phyloP scores from a whole-genome alignment of 1,140 invertebrate species.

The Trachelipus rathkii region DNA sequence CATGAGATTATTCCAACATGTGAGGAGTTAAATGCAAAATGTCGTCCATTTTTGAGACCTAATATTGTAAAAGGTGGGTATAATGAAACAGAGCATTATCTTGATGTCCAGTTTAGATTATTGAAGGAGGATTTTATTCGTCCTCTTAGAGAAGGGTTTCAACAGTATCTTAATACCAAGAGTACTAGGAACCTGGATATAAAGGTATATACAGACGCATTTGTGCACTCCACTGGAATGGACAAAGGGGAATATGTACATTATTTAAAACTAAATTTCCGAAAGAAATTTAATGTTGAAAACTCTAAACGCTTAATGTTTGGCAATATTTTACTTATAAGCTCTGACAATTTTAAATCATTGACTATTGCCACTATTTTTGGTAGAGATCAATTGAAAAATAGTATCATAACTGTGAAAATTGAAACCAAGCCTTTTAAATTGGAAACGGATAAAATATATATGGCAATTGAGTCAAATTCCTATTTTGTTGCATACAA shows the following conservation, averaged over 20 bases:
- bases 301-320: constrained; percentile 60
- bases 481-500: constrained; percentile 56
- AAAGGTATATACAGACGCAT: constrained; percentile 33
- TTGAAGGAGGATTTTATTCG: constrained; percentile 58
- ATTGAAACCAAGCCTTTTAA: constrained; percentile 51
- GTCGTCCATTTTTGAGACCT: constrained; percentile 53
- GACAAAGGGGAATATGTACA: constrained; percentile 21
- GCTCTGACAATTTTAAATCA: constrained; percentile 62
- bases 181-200: constrained; percentile 16
- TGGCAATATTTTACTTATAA: constrained; percentile 69
- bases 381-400: constrained; percentile 54
- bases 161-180: constrained; percentile 3
- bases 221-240: constrained; percentile 19
- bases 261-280: constrained; percentile 20
- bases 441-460: constrained; percentile 34
- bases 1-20: constrained; percentile 16
- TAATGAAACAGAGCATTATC: constrained; percentile 62
- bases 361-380: constrained; percentile 64
- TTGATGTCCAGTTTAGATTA: constrained; percentile 71
- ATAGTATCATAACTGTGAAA: constrained; percentile 56
- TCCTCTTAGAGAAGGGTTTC: constrained; percentile 32
- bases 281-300: constrained; percentile 37
- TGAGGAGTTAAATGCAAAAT: constrained; percentile 18
- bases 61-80: constrained; percentile 62
- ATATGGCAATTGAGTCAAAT: constrained; percentile 52